Base-by-base conservation (phyloP, 2,888 invertebrate species). In the Deilephila elpenor region DNA sequence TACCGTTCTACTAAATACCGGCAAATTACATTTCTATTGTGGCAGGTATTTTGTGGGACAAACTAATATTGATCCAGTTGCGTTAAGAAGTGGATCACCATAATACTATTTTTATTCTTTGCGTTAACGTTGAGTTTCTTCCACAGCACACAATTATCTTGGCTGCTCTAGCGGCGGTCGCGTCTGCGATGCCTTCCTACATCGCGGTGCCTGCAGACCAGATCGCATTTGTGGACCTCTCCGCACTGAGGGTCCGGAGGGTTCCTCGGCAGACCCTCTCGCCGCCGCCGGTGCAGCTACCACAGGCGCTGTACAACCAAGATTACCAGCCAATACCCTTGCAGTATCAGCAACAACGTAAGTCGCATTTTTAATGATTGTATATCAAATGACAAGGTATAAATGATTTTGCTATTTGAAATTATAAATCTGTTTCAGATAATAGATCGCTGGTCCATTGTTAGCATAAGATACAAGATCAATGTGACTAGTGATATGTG, bases 201-300 rank as follows among this genome's bases (percentile, higher is more conserved):
- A 95, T 96, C 77, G 96, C 96, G 25, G 95, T 96, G 29, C 96
- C 96, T 0, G 94, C 96, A 3, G 96, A 96, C 80, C 95, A 95
- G 83, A 93, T 96, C 76, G 95, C 96, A 71, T 94, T 96, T 83
- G 89, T 96, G 78, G 96, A 96, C 82, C 88, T 96, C 61, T 91
- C 91, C 29, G 91, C 92, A 1, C 70, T 93, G 74, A 85, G 86
- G 78, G 81, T 91, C 75, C 82, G 91, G 3, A 79, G 93, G 8
- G 89, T 92, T n/a, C 92, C 93, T 0, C 77, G 93, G 32, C 93
- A 92, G 82, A 89, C 90, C 1, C 86, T 92, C 0, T 90, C 89
- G 6, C 92, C 91, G 72, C 89, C 88, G 60, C 87, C 83, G 53
- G 82, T 76, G 19, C 84, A 81, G 71, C 75, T 83, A 0, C 86